Base-by-base conservation (phyloP, 2,113 vertebrate genomes). In the Ailurus styani region DNA sequence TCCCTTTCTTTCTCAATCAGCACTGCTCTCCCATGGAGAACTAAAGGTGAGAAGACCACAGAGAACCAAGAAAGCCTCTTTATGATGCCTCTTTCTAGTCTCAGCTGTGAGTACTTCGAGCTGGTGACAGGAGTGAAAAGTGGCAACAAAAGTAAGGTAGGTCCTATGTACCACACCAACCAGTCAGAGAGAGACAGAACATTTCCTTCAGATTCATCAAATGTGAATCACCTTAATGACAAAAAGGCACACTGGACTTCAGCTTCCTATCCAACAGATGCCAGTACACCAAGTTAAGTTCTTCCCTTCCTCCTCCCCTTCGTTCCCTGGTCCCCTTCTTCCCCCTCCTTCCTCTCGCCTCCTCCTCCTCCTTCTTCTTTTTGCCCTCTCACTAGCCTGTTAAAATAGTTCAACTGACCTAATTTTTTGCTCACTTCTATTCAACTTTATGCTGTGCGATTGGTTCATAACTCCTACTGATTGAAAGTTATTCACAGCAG, bases 401-500 rank as follows among this genome's bases (percentile, higher is more conserved):
- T 97, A 93, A 97, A 98, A 90, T 93, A 95, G 95, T 91, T 96
- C 88, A 87, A 85, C 77, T 95, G 96, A 81, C 93, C 93, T 91
- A 94, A 96, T 98, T 97, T 98, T 97, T 92, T 70, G 60, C 54
- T 95, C 68, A 47, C 37, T 88, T 93, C 88, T 66, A 52, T 75
- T 92, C 91, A 52, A 31, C 68, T 70, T 9, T 64, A 45, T 14
- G 11, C 87, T 47, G 57, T 47, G n/a, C 14, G 5, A 84, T 73
- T 91, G 87, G 93, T 31, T 42, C 95, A n/a, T 82, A 97, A 82
- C 78, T 86, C 96, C 81, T 0, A 86, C 97, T n/a, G 96, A 93
- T 87, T 95, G 93, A 97, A 96, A 97, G 96, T 83, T 57, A 27
- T 57, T 73, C 62, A 83, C 8, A 15, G 60, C 52, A 81, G 82